A percentile compares a stretch with the other conserved stretches of the same genome.
Conservation (phyloP, 2,888 invertebrate genomes). For the Cantharis rufa region DNA sequence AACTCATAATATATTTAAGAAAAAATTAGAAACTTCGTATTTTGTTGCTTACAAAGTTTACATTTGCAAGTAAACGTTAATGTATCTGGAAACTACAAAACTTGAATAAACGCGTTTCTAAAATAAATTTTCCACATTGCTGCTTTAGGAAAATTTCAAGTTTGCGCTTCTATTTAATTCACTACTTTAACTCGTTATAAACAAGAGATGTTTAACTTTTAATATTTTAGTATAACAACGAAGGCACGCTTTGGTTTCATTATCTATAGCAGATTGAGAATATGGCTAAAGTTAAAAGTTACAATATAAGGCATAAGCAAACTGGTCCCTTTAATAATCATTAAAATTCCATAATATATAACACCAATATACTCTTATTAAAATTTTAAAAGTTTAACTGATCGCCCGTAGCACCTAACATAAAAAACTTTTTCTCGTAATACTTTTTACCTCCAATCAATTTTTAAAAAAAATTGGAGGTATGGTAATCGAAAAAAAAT, state of each 20-base stretch:
- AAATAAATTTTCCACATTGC: slow-evolving; percentile 42
- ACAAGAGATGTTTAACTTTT: slow-evolving; percentile 29
- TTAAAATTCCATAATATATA: neutral
- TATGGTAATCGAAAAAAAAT: no score
- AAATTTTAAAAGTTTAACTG: neutral
- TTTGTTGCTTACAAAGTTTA: neutral
- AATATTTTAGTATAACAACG: neutral
- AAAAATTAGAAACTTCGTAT: neutral
- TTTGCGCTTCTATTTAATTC: slow-evolving; percentile 34
- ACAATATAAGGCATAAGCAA: neutral
- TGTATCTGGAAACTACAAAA: neutral
- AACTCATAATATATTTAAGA: neutral
- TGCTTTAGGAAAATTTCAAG: slow-evolving; percentile 36
- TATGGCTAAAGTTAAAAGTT: neutral
- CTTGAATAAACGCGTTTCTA: slow-evolving; percentile 37
- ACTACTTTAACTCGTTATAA: slow-evolving; percentile 25
- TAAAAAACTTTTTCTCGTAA: neutral
- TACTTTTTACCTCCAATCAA: no score
- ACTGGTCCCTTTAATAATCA: neutral
- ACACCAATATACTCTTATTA: neutral
- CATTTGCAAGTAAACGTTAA: neutral
- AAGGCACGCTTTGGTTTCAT: neutral
- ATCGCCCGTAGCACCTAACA: neutral
- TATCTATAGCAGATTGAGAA: neutral
- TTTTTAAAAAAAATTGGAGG: no score